Conservation (phyloP, 2,888 invertebrate genomes). For the Heteromyza rotundicornis region DNA sequence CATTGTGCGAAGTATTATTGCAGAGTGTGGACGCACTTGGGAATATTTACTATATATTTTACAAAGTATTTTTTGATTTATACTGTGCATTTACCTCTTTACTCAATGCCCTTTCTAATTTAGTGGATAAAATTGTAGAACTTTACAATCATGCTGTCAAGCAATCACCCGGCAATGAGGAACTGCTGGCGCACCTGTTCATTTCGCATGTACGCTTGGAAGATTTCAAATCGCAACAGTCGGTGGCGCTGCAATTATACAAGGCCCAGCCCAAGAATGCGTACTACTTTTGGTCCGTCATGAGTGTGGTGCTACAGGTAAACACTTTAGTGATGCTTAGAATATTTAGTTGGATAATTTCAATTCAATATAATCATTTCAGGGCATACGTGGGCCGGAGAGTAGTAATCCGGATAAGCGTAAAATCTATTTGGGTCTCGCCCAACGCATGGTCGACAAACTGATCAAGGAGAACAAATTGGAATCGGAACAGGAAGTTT, state of each 20-base stretch:
- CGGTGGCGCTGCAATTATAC: constrained; percentile 87
- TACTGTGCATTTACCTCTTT: constrained; percentile 12
- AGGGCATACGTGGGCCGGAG: constrained; percentile 64
- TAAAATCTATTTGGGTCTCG: constrained; percentile 81
- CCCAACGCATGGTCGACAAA: constrained; percentile 93
- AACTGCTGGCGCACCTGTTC: constrained; percentile 90
- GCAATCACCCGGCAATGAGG: constrained; percentile 86
- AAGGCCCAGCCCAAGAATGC: constrained; percentile 92
- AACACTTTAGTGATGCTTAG: too few species aligned
- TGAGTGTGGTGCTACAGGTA: constrained; percentile 95
- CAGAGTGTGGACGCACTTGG: not conserved
- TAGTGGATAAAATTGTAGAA: constrained; percentile 88
- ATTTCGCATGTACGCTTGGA: constrained; percentile 93
- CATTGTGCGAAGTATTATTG: not conserved
- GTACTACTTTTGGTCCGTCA: constrained; percentile 98
- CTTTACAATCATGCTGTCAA: constrained; percentile 90
- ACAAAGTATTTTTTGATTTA: constrained; percentile 8
- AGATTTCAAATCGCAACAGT: constrained; percentile 89
- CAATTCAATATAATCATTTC: constrained; percentile 2
- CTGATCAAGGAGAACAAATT: constrained; percentile 85
- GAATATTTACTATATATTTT: not conserved
- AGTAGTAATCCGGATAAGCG: constrained; percentile 66
- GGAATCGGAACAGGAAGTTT: constrained; percentile 93
- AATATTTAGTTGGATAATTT: not conserved
- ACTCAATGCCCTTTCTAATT: constrained; percentile 36